Percentiles rank a stretch among this genome's conserved stretches.
These are phyloP conservation scores for Stegastes partitus DNA, from an alignment of 2,113 vertebrate genomes.

Conservation along the genomic window DNA sequence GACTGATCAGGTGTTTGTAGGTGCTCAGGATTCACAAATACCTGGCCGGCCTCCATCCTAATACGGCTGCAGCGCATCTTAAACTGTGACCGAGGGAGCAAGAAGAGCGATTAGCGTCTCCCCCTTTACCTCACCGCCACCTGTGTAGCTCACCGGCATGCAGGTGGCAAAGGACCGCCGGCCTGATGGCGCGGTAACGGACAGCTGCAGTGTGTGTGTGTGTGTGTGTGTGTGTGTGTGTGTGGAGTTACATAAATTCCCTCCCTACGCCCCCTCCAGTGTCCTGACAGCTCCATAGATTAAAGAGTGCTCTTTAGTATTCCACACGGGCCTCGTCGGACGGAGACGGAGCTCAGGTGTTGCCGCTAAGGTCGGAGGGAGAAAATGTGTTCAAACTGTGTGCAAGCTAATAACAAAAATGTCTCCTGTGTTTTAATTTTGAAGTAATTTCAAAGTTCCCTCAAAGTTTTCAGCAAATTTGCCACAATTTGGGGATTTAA, in stretches of 20 bases:
- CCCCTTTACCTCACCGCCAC: slow-evolving; percentile 28
- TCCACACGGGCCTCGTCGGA: slow-evolving; percentile 41
- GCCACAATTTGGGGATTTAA: neutral
- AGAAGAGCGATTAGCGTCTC: slow-evolving; percentile 36
- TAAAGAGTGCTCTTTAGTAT: slow-evolving; percentile 62
- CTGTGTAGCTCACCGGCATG: slow-evolving; percentile 36
- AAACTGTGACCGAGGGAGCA: slow-evolving; percentile 50
- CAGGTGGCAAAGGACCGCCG: slow-evolving; percentile 37
- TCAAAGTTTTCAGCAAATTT: neutral
- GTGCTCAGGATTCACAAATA: slow-evolving; percentile 3
- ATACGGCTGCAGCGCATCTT: slow-evolving; percentile 45
- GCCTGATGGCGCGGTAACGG: slow-evolving; percentile 30
- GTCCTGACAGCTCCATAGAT: slow-evolving; percentile 70
- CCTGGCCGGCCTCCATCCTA: slow-evolving; percentile 55
- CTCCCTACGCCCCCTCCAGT: neutral
- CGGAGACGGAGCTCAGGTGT: slow-evolving; percentile 23
- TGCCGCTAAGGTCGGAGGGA: slow-evolving; percentile 21
- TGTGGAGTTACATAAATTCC: slow-evolving; percentile 45
- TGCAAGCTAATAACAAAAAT: neutral
- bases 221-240: slow-evolving; percentile 10
- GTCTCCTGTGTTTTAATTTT: neutral
- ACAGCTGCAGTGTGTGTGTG: slow-evolving; percentile 26
- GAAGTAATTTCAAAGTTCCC: neutral
- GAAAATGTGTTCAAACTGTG: neutral
- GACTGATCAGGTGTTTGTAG: too few relatives aligned